phyloP scores from a whole-genome alignment of 2,888 invertebrate genomes.

The Andrena trimmerana region DNA sequence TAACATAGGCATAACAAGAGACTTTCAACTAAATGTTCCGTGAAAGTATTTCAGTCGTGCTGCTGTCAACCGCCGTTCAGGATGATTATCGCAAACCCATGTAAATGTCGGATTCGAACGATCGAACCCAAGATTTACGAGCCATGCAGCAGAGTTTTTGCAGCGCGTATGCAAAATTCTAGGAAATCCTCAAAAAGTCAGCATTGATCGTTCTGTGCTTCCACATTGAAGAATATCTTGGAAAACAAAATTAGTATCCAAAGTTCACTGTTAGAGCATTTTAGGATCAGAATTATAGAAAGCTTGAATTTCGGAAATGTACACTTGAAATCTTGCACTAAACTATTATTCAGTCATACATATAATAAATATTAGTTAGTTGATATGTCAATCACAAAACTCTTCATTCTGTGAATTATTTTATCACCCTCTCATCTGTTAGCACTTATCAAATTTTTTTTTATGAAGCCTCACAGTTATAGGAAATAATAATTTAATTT shows the following conservation, averaged over 20 bases:
- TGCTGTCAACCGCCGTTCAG: constrained; percentile 1
- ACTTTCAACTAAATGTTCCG: background rate
- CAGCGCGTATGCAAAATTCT: constrained; percentile 9
- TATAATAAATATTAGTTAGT: background rate
- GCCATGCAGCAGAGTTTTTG: constrained; percentile 9
- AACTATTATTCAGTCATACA: background rate
- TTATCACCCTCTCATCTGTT: background rate
- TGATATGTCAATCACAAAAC: too few relatives aligned
- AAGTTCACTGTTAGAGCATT: background rate
- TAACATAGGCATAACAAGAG: background rate
- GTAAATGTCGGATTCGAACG: constrained; percentile 5
- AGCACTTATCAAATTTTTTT: background rate
- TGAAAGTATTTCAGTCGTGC: background rate
- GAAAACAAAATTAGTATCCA: background rate
- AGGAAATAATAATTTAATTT: too few relatives aligned
- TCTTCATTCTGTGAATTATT: background rate
- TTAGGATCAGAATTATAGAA: background rate
- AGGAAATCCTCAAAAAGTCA: background rate
- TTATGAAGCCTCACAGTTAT: too few relatives aligned
- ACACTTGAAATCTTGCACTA: background rate
- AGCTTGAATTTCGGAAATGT: background rate
- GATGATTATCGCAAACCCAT: constrained; percentile 9
- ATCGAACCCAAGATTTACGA: constrained; percentile 7
- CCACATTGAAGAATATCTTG: constrained; percentile 2
- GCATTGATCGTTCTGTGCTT: constrained; percentile 2